phyloP scores from a whole-genome alignment of 1,140 invertebrate genomes.

The Proctacanthus coquilletti region DNA sequence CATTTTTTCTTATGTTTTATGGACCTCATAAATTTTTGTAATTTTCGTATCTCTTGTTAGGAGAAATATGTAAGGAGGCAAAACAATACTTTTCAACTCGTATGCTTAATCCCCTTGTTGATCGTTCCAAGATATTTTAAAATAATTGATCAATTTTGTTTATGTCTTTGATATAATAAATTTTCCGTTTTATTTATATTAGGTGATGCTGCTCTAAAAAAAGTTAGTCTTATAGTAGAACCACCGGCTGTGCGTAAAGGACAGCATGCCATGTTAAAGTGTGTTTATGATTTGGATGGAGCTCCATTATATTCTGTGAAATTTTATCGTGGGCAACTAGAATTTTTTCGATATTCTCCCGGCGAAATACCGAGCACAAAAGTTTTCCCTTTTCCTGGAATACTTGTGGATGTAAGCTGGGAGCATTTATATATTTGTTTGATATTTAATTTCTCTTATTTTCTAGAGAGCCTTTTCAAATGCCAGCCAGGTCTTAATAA shows the following conservation, averaged over 20 bases:
- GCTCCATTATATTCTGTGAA: conserved; percentile 60
- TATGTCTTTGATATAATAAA: too few relatives aligned
- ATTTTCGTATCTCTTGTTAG: too few relatives aligned
- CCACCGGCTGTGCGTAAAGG: conserved; percentile 45
- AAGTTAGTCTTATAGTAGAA: conserved; percentile 34
- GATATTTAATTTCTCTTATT: conserved; percentile 23
- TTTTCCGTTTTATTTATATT: too few relatives aligned
- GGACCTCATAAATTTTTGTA: too few relatives aligned
- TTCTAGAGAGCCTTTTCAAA: conserved; percentile 50
- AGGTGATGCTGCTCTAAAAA: conserved; percentile 24
- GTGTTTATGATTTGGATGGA: conserved; percentile 55
- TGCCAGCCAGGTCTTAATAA: conserved; percentile 53
- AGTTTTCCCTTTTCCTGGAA: conserved; percentile 51
- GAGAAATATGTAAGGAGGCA: too few relatives aligned
- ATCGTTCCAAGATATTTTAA: too few relatives aligned
- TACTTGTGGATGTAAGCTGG: conserved; percentile 62
- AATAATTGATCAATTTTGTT: too few relatives aligned
- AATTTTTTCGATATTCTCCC: conserved; percentile 63
- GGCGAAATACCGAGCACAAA: conserved; percentile 48
- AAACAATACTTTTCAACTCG: too few relatives aligned
- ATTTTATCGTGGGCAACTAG: conserved; percentile 58
- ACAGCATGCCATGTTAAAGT: conserved; percentile 46
- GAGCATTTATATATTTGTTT: conserved; percentile 3
- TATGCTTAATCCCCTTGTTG: too few relatives aligned
- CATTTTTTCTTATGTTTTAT: too few relatives aligned